These are phyloP conservation scores for Harpegnathos saltator DNA, from an alignment of 1,140 invertebrate genomes.

Conservation along the genomic window DNA sequence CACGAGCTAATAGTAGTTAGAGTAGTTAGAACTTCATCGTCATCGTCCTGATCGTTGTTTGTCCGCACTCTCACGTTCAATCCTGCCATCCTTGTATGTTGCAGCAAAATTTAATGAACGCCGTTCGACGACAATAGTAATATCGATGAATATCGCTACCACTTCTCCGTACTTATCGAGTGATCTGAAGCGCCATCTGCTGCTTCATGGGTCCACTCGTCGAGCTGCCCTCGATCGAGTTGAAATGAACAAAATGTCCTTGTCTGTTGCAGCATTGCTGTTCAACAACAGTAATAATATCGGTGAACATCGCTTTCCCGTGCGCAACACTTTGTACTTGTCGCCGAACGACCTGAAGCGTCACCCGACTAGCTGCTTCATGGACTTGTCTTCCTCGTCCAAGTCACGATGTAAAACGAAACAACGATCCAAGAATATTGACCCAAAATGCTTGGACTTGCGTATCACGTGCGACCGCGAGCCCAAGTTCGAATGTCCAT, in stretches of 20 bases:
- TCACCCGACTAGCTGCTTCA: conserved; percentile 71
- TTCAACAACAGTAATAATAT: not conserved
- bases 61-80: conserved; percentile 40
- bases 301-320: conserved; percentile 66
- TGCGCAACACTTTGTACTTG: conserved; percentile 72
- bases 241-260: no score
- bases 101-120: no score
- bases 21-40: conserved; percentile 31
- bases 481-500: conserved; percentile 81
- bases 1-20: no score
- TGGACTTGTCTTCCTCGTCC: conserved; percentile 62
- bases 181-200: no score
- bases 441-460: no score
- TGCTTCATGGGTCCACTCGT: no score
- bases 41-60: not conserved
- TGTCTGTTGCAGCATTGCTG: conserved; percentile 60
- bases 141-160: conserved; percentile 62
- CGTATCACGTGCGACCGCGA: conserved; percentile 83
- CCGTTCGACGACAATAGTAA: not conserved
- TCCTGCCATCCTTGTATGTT: conserved; percentile 60
- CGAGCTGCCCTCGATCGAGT: no score
- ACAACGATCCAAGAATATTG: no score
- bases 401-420: no score
- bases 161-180: no score
- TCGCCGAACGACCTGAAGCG: conserved; percentile 68